A percentile compares a stretch with the other conserved stretches of the same genome.
Evolutionary conservation across 2,888 invertebrate species (phyloP).

Genomic region (Clanis bilineata): DNA sequence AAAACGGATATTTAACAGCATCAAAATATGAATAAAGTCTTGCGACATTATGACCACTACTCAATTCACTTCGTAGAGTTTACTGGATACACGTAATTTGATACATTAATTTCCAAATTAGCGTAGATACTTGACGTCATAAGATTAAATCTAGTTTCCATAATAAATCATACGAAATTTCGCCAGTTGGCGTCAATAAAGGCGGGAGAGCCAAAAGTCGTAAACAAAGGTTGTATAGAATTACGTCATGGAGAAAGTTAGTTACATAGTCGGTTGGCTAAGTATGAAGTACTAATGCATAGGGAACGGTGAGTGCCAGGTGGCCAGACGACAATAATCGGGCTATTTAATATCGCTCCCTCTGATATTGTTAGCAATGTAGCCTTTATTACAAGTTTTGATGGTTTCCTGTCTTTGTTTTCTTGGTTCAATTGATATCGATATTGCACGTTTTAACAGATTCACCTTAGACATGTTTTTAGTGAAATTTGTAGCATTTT

Average conservation of each 20-base stretch:
- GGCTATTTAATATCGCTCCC: neutral
- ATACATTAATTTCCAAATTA: too few relatives aligned
- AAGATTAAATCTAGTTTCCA: neutral
- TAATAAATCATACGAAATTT: neutral
- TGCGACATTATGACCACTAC: too few relatives aligned
- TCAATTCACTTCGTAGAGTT: too few relatives aligned
- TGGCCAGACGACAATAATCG: constrained; percentile 1
- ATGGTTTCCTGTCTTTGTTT: neutral
- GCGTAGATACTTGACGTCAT: too few relatives aligned
- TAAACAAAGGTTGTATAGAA: neutral
- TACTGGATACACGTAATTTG: too few relatives aligned
- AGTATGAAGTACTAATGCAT: neutral
- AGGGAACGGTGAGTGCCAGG: neutral
- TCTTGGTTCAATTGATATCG: neutral
- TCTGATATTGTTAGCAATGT: neutral
- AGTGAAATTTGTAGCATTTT: too few relatives aligned
- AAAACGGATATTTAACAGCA: too few relatives aligned
- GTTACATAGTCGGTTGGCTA: neutral
- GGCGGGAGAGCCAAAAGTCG: neutral
- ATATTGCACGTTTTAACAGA: neutral
- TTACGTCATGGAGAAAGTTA: neutral
- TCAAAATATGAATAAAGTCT: too few relatives aligned
- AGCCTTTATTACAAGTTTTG: neutral
- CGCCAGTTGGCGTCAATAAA: neutral
- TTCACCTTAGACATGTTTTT: too few relatives aligned